Evolutionary conservation across 1,140 invertebrate species (phyloP).

Genomic region (Archivesica marissinica): DNA sequence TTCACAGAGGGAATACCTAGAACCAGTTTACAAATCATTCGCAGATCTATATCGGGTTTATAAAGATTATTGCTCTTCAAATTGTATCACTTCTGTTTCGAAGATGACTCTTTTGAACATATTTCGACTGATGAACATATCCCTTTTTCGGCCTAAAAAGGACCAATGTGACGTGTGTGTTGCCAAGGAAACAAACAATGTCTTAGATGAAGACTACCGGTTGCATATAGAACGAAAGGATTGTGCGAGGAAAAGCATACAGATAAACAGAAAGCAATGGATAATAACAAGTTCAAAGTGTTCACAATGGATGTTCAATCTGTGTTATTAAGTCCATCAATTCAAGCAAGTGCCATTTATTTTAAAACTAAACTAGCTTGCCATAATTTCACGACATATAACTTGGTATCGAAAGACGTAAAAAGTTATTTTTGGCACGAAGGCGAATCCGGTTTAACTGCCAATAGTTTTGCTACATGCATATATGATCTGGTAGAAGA

Average conservation of each 20-base stretch:
- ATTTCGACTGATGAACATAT: not conserved
- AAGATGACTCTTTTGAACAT: not conserved
- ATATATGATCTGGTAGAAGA: not conserved
- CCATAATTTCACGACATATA: constrained; percentile 24
- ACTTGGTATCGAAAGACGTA: constrained; percentile 3
- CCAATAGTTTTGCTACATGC: constrained; percentile 12
- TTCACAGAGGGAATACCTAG: not conserved
- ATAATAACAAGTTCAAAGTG: not conserved
- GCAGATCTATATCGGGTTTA: constrained; percentile 9
- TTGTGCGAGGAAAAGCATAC: constrained; percentile 1
- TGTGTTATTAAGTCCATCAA: constrained; percentile 13
- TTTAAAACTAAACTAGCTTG: constrained; percentile 35
- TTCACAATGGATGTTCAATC: constrained; percentile 42
- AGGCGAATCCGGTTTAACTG: constrained; percentile 3
- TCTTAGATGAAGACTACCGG: not conserved
- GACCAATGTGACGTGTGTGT: constrained; percentile 38
- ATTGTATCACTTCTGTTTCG: not conserved
- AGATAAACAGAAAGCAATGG: not conserved
- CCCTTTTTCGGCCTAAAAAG: constrained; percentile 26
- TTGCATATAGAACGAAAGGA: not conserved
- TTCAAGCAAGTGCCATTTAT: constrained; percentile 27
- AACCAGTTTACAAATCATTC: constrained; percentile 21
- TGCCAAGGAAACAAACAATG: not conserved
- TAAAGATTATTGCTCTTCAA: not conserved
- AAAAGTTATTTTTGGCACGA: constrained; percentile 33